Percentiles rank a stretch among this genome's conserved stretches.
Conservation (phyloP, 2,113 vertebrate genomes). For the Lepisosteus oculatus region DNA sequence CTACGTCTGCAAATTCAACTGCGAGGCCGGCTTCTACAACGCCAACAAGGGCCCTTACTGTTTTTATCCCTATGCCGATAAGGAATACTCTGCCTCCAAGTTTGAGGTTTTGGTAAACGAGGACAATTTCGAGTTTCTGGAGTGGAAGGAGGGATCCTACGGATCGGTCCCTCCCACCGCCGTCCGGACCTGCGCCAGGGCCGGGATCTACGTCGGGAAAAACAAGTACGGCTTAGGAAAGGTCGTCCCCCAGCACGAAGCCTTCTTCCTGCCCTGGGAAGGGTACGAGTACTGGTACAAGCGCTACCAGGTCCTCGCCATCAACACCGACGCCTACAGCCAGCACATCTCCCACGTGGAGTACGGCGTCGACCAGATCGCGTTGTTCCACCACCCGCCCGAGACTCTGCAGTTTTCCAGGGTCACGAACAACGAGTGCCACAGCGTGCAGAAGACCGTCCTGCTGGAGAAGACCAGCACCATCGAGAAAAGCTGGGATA, state of each 20-base stretch:
- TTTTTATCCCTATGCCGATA: slow-evolving; percentile 7
- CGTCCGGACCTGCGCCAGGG: slow-evolving; percentile 14
- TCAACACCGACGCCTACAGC: slow-evolving; percentile 18
- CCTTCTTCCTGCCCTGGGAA: slow-evolving; percentile 17
- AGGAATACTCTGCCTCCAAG: not conserved
- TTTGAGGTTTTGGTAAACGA: slow-evolving; percentile 20
- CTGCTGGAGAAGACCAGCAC: not conserved
- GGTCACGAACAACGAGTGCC: slow-evolving; percentile 17
- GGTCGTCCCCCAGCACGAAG: slow-evolving; percentile 4
- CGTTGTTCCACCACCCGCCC: not conserved
- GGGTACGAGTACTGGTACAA: slow-evolving; percentile 19
- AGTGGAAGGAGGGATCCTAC: not conserved
- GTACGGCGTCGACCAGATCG: not conserved
- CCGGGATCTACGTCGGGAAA: slow-evolving; percentile 7
- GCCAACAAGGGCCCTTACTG: slow-evolving; percentile 13
- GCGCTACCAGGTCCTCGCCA: slow-evolving; percentile 13
- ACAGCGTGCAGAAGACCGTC: slow-evolving; percentile 4
- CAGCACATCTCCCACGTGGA: slow-evolving; percentile 4
- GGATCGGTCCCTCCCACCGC: slow-evolving; percentile 5
- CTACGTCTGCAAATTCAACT: slow-evolving; percentile 11
- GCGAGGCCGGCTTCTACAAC: slow-evolving; percentile 14
- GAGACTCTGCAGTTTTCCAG: not conserved
- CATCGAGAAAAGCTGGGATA: slow-evolving; percentile 11
- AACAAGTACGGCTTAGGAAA: slow-evolving; percentile 23
- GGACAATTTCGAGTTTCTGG: slow-evolving; percentile 15